Evolutionary conservation across 1,140 invertebrate genomes (phyloP).

Genomic region (Brachionus plicatilis): DNA sequence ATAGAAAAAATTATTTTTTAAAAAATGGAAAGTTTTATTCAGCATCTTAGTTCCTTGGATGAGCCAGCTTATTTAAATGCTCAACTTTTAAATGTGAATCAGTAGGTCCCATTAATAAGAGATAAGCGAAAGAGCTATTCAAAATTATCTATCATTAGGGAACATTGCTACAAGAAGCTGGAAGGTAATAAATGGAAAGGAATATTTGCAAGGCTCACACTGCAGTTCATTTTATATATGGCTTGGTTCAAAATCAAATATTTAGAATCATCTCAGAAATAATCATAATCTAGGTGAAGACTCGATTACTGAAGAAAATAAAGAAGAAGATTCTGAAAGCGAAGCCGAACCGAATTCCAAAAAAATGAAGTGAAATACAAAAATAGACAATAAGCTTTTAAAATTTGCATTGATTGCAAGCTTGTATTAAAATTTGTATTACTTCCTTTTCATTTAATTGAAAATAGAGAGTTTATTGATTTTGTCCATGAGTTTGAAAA

Average conservation of each 20-base stretch:
- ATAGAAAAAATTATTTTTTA: too few relatives aligned
- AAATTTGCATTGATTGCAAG: neutral
- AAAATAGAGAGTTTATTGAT: neutral
- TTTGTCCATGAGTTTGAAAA: neutral
- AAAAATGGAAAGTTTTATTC: neutral
- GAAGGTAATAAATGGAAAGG: neutral
- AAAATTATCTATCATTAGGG: neutral
- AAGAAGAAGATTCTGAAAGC: neutral
- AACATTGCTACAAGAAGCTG: neutral
- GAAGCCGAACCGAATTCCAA: neutral
- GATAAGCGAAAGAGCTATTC: too few relatives aligned
- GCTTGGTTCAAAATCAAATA: neutral
- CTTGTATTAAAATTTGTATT: too few relatives aligned
- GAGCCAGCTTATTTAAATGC: neutral
- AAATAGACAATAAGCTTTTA: neutral
- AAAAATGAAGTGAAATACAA: neutral
- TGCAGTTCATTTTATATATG: neutral
- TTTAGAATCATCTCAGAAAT: neutral
- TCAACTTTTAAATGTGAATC: neutral
- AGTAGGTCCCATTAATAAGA: neutral
- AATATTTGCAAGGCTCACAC: neutral
- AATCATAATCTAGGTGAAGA: neutral
- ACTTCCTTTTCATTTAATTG: neutral
- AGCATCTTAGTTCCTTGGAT: neutral
- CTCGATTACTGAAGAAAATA: neutral